Base-by-base conservation (phyloP, 2,797 vertebrate species). In the Sebastes iracundus region DNA sequence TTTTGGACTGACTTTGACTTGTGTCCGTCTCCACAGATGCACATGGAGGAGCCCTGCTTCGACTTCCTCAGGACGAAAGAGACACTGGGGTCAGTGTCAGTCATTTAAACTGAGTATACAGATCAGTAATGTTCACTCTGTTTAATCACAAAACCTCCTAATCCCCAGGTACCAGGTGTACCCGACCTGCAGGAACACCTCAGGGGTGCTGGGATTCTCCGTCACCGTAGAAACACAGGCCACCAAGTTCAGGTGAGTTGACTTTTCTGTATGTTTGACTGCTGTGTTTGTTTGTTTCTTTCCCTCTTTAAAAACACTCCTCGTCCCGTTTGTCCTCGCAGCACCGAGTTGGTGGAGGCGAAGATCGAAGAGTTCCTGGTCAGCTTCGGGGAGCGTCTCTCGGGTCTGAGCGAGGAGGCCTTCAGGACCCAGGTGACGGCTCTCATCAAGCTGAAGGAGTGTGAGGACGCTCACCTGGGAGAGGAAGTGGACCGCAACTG, bases 41-140 rank as follows among this genome's bases (percentile, higher is more conserved):
- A 98, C 94, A 98, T 99, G 98, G 97, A 99, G 83, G 98, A 98
- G 86, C 98, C 98, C 1, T 98, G 98, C 89, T 99, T 99, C 66
- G 97, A 99, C 93, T 98, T 97, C 89, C 96, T 99, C 73, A 95
- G 98, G 91, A 98, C 98, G 28, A 99, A 99, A 89, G 97, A 99
- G 94, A 99, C 97, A 0, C 95, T 99, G 0, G 97, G 97, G 97
- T 97, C 76, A 95, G 92, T 76, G 16, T 32, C 7, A 2, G 16
- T 32, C 28, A 1, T 28, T 22, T 12, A 2, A 1, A 1, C 28
- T 0, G 5, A 52, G 53, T 38, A 2, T 38, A 23, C 22, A 13
- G 59, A 3, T 35, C 6, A 46, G 4, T 28, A 14, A 18, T 16
- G 6, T 32, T 2, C 27, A 23, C 12, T 18, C 14, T 16, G 4